phyloP scores from a whole-genome alignment of 2,888 invertebrate genomes.

The Rapana venosa region DNA sequence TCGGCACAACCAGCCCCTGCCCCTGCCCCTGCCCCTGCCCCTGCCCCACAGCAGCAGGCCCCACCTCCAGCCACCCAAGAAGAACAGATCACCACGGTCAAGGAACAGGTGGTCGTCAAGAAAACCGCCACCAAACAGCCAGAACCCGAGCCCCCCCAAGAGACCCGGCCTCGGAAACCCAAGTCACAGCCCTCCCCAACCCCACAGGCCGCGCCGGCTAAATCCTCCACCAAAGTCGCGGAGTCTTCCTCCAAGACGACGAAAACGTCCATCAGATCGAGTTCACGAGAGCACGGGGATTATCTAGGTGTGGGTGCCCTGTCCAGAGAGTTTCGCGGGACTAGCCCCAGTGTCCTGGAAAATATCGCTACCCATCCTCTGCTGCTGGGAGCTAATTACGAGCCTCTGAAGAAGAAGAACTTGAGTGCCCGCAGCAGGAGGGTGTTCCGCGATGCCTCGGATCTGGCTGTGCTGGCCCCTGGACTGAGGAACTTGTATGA shows the following conservation, averaged over 20 bases:
- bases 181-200: slow-evolving; percentile 38
- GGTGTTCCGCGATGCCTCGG: slow-evolving; percentile 72
- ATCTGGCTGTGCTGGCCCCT: slow-evolving; percentile 68
- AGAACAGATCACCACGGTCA: slow-evolving; percentile 36
- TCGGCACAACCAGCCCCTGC: not conserved
- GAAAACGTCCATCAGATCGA: slow-evolving; percentile 33
- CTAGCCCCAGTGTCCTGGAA: slow-evolving; percentile 70
- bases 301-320: slow-evolving; percentile 51
- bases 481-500: slow-evolving; percentile 73
- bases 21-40: slow-evolving; percentile 31
- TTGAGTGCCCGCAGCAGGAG: slow-evolving; percentile 71
- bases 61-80: slow-evolving; percentile 32
- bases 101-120: slow-evolving; percentile 46
- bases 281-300: slow-evolving; percentile 49
- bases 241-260: slow-evolving; percentile 43
- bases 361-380: slow-evolving; percentile 67
- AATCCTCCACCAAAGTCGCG: slow-evolving; percentile 6
- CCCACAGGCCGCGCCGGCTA: slow-evolving; percentile 29
- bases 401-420: slow-evolving; percentile 50
- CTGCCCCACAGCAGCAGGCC: slow-evolving; percentile 36
- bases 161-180: slow-evolving; percentile 48
- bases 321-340: slow-evolving; percentile 66
- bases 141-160: slow-evolving; percentile 41
- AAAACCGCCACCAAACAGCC: slow-evolving; percentile 41
- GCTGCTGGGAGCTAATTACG: slow-evolving; percentile 50